Evolutionary conservation across 2,113 vertebrate species (phyloP).

Genomic region (Candoia aspera): DNA sequence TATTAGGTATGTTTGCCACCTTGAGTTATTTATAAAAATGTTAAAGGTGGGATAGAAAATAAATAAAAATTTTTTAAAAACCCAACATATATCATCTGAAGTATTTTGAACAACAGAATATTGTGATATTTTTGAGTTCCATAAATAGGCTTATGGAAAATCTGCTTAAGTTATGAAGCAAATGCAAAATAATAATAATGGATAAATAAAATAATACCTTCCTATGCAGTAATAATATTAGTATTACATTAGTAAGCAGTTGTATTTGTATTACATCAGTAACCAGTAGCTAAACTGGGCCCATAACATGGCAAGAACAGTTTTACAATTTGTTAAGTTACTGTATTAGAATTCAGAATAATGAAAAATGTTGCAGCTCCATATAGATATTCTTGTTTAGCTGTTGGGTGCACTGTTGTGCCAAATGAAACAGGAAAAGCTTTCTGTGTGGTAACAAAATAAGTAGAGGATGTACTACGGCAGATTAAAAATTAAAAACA

Average conservation of each 20-base stretch:
- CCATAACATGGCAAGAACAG: not conserved
- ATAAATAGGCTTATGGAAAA: not conserved
- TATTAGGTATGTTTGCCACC: too few relatives aligned
- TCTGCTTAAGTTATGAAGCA: not conserved
- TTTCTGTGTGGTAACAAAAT: not conserved
- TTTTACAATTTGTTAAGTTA: not conserved
- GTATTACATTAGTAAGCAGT: not conserved
- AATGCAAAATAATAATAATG: not conserved
- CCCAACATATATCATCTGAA: not conserved
- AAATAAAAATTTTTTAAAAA: not conserved
- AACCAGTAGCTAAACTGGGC: not conserved
- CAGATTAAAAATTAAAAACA: not conserved
- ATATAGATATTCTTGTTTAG: not conserved
- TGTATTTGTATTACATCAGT: not conserved
- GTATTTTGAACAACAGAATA: not conserved
- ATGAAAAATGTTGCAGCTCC: not conserved
- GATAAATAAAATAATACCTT: not conserved
- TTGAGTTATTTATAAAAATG: too few relatives aligned
- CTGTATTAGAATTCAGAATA: not conserved
- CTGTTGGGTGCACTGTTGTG: slow-evolving; percentile 32
- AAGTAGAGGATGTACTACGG: rapidly evolving
- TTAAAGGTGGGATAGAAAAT: too few relatives aligned
- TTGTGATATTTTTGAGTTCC: not conserved
- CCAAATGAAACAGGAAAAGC: slow-evolving; percentile 18
- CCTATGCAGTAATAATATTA: not conserved